Percentiles rank a stretch among this genome's conserved stretches.
phyloP scores from a whole-genome alignment of 2,113 vertebrate genomes.

The Ageneiosus marmoratus region DNA sequence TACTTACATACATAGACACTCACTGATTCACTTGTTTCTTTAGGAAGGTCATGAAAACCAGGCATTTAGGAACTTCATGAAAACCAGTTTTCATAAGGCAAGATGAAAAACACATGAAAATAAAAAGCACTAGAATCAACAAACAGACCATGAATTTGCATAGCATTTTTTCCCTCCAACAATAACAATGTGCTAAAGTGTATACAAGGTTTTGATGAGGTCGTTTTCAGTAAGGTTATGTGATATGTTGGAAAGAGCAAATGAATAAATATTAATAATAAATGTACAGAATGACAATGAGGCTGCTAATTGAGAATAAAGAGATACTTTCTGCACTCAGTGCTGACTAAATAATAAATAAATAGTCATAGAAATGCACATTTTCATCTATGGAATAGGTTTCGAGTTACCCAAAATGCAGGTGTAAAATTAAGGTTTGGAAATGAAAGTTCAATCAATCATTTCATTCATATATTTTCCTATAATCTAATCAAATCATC shows the following conservation, averaged over 20 bases:
- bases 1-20: slow-evolving; percentile 68
- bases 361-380: slow-evolving; percentile 14
- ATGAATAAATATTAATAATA: not conserved
- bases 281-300: not conserved
- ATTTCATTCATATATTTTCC: not conserved
- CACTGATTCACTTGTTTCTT: slow-evolving; percentile 47
- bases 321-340: not conserved
- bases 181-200: not conserved
- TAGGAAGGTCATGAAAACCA: no score
- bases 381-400: not conserved
- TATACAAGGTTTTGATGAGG: not conserved
- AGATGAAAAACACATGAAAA: not conserved
- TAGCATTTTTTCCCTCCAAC: not conserved
- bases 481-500: not conserved
- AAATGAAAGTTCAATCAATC: not conserved
- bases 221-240: not conserved
- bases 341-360: slow-evolving; percentile 18
- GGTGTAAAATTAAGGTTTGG: not conserved
- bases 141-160: slow-evolving; percentile 1
- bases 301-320: not conserved
- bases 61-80: slow-evolving; percentile 43
- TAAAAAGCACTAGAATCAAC: not conserved
- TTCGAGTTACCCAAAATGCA: no score
- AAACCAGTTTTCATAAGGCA: slow-evolving; percentile 3
- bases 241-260: not conserved